Conservation (phyloP, 1,140 invertebrate species). For the Proctacanthus coquilletti region DNA sequence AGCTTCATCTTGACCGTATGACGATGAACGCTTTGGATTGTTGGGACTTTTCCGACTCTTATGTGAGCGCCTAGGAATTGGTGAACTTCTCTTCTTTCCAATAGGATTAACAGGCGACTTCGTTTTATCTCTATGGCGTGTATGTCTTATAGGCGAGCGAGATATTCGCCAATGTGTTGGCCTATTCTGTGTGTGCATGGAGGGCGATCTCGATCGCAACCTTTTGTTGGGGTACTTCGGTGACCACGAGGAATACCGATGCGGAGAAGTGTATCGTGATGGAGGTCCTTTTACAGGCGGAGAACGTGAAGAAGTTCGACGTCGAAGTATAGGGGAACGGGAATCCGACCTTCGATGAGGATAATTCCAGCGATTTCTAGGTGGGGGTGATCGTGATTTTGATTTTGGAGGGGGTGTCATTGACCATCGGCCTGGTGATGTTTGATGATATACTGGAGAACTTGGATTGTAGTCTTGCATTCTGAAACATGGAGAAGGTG, state of each 20-base stretch:
- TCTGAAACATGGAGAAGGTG: not conserved
- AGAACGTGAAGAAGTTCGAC: not conserved
- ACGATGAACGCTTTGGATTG: not conserved
- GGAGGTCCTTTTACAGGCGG: not conserved
- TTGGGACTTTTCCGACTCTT: not conserved
- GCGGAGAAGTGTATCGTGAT: not conserved
- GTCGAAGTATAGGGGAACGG: not conserved
- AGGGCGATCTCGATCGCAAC: not conserved
- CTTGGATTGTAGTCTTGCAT: not conserved
- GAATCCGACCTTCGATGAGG: not conserved
- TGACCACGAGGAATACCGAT: not conserved
- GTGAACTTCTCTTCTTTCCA: not conserved
- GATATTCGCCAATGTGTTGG: not conserved
- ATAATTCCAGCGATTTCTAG: not conserved
- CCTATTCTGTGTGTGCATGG: not conserved
- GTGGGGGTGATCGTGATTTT: constrained; percentile 3
- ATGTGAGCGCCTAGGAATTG: not conserved
- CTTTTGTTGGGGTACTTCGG: not conserved
- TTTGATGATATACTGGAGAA: not conserved
- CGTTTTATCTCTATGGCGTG: too few relatives aligned
- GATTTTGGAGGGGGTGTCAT: not conserved
- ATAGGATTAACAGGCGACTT: too few relatives aligned
- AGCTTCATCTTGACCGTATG: not conserved
- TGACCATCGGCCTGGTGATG: constrained; percentile 1
- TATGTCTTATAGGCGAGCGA: too few relatives aligned